These are phyloP conservation scores for Polyommatus icarus DNA, from an alignment of 2,888 invertebrate species.

Conservation along the genomic window DNA sequence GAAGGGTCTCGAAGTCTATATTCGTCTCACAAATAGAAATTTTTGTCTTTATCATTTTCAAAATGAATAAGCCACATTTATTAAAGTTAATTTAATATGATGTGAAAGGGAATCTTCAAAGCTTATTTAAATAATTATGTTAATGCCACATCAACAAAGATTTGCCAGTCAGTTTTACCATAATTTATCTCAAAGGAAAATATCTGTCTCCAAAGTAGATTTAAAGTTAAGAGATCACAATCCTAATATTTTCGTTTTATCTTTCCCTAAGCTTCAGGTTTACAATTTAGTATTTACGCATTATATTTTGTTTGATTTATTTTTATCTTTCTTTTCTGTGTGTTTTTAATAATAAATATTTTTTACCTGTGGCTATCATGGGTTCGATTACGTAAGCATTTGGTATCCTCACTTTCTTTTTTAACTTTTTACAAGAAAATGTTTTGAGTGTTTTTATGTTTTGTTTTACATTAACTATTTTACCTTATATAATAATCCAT, in stretches of 20 bases:
- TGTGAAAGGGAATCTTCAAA: slow-evolving; percentile 26
- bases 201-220: slow-evolving; percentile 28
- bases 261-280: slow-evolving; percentile 20
- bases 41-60: slow-evolving; percentile 11
- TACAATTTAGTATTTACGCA: slow-evolving; percentile 3
- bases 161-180: slow-evolving; percentile 24
- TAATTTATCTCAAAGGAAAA: slow-evolving; percentile 28
- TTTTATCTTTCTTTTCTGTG: not conserved
- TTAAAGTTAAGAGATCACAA: slow-evolving; percentile 29
- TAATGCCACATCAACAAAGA: slow-evolving; percentile 31
- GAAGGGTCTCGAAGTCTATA: not conserved
- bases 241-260: slow-evolving; percentile 23
- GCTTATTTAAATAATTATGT: slow-evolving; percentile 31
- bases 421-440: no score
- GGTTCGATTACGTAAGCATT: no score
- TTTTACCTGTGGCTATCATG: not conserved
- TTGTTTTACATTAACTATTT: no score
- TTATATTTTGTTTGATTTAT: not conserved
- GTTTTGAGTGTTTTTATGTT: no score
- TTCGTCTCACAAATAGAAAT: not conserved
- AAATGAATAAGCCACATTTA: slow-evolving; percentile 28
- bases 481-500: no score
- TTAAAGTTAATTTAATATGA: slow-evolving; percentile 27
- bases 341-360: not conserved
- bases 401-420: no score